phyloP scores from a whole-genome alignment of 2,888 invertebrate genomes.

The Sesia bembeciformis region DNA sequence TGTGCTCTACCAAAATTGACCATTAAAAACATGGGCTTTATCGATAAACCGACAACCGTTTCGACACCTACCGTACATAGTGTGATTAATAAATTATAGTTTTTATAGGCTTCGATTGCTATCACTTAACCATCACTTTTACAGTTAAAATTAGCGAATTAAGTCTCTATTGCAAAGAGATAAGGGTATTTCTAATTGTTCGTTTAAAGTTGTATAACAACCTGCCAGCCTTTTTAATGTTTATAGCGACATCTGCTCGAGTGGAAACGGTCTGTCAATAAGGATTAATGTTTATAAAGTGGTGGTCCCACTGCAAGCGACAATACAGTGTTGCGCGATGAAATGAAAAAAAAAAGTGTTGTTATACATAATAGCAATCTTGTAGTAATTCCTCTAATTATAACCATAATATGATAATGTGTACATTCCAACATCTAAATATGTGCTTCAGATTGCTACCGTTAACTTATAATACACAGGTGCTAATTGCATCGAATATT shows the following conservation, averaged over 20 bases:
- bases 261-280: constrained; percentile 17
- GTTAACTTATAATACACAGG: too few relatives aligned
- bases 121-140: not conserved
- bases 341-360: too few relatives aligned
- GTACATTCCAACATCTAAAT: too few relatives aligned
- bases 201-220: not conserved
- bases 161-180: not conserved
- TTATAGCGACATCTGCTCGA: constrained; percentile 22
- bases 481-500: too few relatives aligned
- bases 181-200: not conserved
- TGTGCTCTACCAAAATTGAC: too few relatives aligned
- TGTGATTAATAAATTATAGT: not conserved
- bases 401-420: too few relatives aligned
- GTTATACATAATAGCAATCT: too few relatives aligned
- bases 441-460: too few relatives aligned
- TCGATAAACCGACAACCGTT: constrained; percentile 6
- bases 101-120: not conserved
- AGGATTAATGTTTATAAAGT: constrained; percentile 2
- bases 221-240: not conserved
- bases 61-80: constrained; percentile 1
- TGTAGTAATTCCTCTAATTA: too few relatives aligned
- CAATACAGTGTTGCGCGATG: not conserved
- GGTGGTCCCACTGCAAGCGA: not conserved
- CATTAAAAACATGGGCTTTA: too few relatives aligned
- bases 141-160: not conserved